phyloP scores from a whole-genome alignment of 2,797 vertebrate genomes.

The Salarias fasciatus region DNA sequence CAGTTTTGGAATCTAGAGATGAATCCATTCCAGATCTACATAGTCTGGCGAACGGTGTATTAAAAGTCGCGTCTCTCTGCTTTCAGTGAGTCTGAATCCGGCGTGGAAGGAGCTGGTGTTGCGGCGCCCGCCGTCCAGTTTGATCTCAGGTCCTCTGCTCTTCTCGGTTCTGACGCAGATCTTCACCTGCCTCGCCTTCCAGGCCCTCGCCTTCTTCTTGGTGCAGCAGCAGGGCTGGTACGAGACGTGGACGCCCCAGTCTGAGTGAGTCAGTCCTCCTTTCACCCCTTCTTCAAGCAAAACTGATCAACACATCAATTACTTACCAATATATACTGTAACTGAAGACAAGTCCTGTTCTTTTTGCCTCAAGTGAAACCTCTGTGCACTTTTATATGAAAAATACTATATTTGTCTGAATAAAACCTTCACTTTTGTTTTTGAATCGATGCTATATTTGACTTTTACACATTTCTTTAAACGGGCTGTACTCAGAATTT shows the following conservation, averaged over 20 bases:
- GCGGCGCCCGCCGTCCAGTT: conserved; percentile 90
- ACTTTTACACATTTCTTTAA: no score
- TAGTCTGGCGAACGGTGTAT: neutral
- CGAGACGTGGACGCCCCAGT: conserved; percentile 82
- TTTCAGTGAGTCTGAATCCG: conserved; percentile 96
- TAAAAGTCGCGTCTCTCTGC: conserved; percentile 3
- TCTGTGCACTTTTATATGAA: no score
- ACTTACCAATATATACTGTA: no score
- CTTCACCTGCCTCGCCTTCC: conserved; percentile 91
- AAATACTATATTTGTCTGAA: no score
- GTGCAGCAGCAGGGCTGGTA: conserved; percentile 92
- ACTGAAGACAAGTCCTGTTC: no score
- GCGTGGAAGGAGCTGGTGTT: conserved; percentile 94
- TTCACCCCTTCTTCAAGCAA: neutral
- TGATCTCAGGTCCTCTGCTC: conserved; percentile 92
- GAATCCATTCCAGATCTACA: neutral
- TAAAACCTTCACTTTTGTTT: no score
- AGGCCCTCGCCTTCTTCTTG: conserved; percentile 88
- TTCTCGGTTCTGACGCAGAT: conserved; percentile 95
- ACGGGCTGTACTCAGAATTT: no score
- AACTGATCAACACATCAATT: no score
- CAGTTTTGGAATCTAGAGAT: no score
- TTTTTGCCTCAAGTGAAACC: no score
- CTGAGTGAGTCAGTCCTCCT: conserved; percentile 86
- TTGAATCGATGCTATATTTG: no score